These are phyloP conservation scores for Pelecanoides urinatrix DNA, from an alignment of 2,113 vertebrate species.

Conservation along the genomic window DNA sequence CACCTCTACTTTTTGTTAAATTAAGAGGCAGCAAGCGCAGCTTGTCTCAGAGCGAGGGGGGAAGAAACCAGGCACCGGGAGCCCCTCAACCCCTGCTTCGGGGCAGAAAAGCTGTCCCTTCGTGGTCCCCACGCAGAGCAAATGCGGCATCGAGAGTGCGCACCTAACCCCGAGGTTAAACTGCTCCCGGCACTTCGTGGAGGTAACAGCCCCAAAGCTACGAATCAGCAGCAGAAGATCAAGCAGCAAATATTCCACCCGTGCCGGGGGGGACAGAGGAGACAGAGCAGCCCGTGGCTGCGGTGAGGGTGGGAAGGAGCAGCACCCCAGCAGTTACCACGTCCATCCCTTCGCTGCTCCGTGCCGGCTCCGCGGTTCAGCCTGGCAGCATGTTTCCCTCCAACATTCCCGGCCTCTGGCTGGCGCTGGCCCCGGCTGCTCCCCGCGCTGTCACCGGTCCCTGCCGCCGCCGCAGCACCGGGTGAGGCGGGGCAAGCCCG, in stretches of 20 bases:
- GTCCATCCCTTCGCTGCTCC: background rate
- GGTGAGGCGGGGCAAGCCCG: background rate
- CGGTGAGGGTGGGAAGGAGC: background rate
- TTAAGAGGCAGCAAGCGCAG: background rate
- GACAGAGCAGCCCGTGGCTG: background rate
- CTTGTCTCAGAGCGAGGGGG: rapidly evolving
- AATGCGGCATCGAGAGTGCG: rapidly evolving
- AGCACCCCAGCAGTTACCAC: background rate
- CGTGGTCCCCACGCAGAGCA: rapidly evolving
- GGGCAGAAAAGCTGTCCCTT: background rate
- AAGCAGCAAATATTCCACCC: background rate
- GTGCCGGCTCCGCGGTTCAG: background rate
- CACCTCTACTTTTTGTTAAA: background rate
- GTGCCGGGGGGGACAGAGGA: rapidly evolving
- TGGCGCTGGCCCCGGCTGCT: background rate
- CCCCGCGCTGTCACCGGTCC: background rate
- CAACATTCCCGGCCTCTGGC: background rate
- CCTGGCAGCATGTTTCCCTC: background rate
- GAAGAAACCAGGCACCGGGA: background rate
- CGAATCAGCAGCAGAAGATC: background rate
- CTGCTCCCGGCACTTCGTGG: rapidly evolving
- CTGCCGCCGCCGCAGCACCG: rapidly evolving
- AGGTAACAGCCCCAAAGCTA: background rate
- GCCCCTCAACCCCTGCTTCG: rapidly evolving
- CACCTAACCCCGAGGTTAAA: background rate